Evolutionary conservation across 2,888 invertebrate species (phyloP).

Genomic region (Aporophyla nigra): DNA sequence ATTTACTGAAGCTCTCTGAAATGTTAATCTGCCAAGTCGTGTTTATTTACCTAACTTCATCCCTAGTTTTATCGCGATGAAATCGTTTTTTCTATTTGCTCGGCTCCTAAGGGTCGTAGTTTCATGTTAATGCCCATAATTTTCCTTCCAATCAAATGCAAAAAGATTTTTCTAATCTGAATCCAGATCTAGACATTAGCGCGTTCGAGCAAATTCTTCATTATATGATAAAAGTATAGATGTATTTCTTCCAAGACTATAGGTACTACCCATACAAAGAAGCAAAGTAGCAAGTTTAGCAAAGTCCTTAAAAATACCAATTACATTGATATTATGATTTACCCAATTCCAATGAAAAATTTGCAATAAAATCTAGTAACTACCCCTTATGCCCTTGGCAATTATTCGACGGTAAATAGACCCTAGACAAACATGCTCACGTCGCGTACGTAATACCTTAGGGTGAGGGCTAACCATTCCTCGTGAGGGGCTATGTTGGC

Average conservation of each 20-base stretch:
- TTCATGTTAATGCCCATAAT: conserved; percentile 25
- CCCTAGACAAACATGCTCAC: conserved; percentile 5
- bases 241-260: not conserved
- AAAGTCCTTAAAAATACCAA: not conserved
- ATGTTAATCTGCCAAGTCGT: no score
- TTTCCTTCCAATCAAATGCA: no score
- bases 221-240: not conserved
- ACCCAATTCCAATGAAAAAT: not conserved
- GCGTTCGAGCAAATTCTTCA: no score
- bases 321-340: not conserved
- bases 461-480: conserved; percentile 23
- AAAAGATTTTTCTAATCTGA: no score
- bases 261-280: no score
- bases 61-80: no score
- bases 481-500: conserved; percentile 17
- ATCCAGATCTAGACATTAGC: no score
- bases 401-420: conserved; percentile 13
- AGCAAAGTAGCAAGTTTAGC: no score
- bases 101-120: not conserved
- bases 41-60: no score
- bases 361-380: not conserved
- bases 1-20: no score
- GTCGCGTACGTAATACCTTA: conserved; percentile 6
- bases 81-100: no score
- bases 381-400: conserved; percentile 6